Evolutionary conservation across 2,113 vertebrate species (phyloP).

Genomic region (Dunckerocampus dactyliophorus): DNA sequence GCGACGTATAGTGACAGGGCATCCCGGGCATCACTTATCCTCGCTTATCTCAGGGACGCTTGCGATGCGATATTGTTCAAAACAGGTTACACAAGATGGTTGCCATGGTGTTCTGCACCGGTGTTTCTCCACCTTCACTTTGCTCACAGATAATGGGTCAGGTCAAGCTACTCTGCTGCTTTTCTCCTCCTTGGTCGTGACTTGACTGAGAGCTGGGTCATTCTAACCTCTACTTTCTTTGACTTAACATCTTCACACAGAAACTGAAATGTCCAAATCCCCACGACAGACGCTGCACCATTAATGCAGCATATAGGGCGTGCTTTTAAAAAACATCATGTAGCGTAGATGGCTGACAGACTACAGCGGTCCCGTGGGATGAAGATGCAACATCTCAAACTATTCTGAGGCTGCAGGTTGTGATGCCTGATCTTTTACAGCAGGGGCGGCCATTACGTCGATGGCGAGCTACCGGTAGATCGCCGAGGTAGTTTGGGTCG

Average conservation of each 20-base stretch:
- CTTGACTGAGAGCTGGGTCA: slow-evolving; percentile 47
- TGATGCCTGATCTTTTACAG: no score
- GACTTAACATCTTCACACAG: slow-evolving; percentile 32
- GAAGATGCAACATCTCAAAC: not conserved
- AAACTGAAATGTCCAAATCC: slow-evolving; percentile 28
- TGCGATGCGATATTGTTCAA: slow-evolving; percentile 47
- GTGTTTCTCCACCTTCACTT: slow-evolving; percentile 41
- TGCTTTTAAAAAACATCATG: slow-evolving; percentile 15
- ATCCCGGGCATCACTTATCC: slow-evolving; percentile 24
- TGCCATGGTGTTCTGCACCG: slow-evolving; percentile 56
- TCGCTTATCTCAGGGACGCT: slow-evolving; percentile 37
- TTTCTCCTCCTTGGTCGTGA: slow-evolving; percentile 37
- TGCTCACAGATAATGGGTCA: slow-evolving; percentile 52
- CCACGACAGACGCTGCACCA: slow-evolving; percentile 7
- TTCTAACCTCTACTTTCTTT: slow-evolving; percentile 44
- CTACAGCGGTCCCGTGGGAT: slow-evolving; percentile 8
- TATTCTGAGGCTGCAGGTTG: not conserved
- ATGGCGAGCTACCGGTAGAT: no score
- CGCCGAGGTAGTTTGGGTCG: no score
- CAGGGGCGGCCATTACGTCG: no score
- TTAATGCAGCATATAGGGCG: not conserved
- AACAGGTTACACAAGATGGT: slow-evolving; percentile 50
- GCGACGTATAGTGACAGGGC: slow-evolving; percentile 26
- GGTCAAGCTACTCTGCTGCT: slow-evolving; percentile 54
- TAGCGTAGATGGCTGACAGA: not conserved